These are phyloP conservation scores for Trisateles emortualis DNA, from an alignment of 2,888 invertebrate species.

Conservation along the genomic window DNA sequence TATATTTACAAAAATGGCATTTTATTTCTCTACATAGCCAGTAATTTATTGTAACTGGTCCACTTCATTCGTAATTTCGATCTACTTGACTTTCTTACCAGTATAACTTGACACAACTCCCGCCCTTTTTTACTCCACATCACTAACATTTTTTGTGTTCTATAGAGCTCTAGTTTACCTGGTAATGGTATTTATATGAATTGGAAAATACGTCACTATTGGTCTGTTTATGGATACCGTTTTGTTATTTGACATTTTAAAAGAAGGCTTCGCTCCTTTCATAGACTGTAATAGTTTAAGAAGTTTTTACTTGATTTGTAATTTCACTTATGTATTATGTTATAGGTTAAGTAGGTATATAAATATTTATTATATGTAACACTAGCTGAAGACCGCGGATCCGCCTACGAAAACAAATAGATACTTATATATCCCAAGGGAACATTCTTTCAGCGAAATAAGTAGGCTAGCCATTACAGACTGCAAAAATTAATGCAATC, in stretches of 20 bases:
- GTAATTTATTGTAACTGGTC: constrained; percentile 83
- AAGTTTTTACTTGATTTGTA: constrained; percentile 37
- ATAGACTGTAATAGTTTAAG: constrained; percentile 35
- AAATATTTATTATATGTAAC: too few species aligned
- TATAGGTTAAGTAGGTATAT: too few species aligned
- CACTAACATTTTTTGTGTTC: constrained; percentile 3
- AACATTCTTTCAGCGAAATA: too few species aligned
- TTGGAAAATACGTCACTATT: constrained; percentile 52
- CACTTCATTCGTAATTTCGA: constrained; percentile 70
- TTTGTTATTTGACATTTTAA: constrained; percentile 1
- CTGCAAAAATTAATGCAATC: too few species aligned
- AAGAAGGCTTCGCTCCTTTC: constrained; percentile 21
- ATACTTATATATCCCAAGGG: too few species aligned
- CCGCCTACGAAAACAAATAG: too few species aligned
- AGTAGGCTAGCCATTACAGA: too few species aligned
- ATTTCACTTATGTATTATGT: neutral
- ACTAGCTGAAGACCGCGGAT: too few species aligned
- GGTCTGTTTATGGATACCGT: constrained; percentile 39
- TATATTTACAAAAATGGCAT: constrained; percentile 74
- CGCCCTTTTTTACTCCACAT: constrained; percentile 9
- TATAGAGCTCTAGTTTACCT: constrained; percentile 20
- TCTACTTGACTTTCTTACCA: constrained; percentile 56
- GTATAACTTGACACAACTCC: constrained; percentile 35
- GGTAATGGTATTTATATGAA: constrained; percentile 54
- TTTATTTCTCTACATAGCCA: constrained; percentile 68